Evolutionary conservation across 2,888 invertebrate genomes (phyloP), one percentile per base, ranked within the genome.

Genomic region (Cheilosia vulpina): DNA sequence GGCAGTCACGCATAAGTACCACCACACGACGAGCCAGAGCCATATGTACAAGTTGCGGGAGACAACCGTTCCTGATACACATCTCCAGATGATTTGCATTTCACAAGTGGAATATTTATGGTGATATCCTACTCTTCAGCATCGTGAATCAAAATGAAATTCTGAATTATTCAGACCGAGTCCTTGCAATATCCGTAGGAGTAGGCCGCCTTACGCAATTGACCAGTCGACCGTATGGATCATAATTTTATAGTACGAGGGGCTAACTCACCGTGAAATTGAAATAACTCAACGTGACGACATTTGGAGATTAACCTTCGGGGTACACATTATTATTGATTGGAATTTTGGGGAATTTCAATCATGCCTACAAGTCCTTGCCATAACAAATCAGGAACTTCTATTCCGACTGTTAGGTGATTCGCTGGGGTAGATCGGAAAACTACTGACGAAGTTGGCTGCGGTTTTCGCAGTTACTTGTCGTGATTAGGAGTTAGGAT

Each of bases 31-130:
- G 55, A 55, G 31, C 6, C 13, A n/a, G 55, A 55, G 43, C 7
- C 13, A n/a, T 47, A n/a, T 47, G 47, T 38, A 21, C 4, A 15
- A 19, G 17, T 9, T 47, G 47, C 17, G n/a, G 43, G 24, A 34
- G 50, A 73, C 19, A 7, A 21, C 41, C 38, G 17, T 45, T 27
- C 58, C 76, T 66, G 60, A 60, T 68, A 60, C 62, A 57, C 53
- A 77, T 77, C 69, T 62, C 24, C 38, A 62, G 24, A 76, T 68
- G 76, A 69, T 69, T 78, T 78, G 69, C 77, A 63, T 47, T 13
- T 78, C 47, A 77, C 77, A 78, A 78, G 55, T 69, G 55, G 69
- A 69, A 55, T 62, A 69, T 78, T 69, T 69, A 78, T 69, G 55
- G 41, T 19, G 11, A 34, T 53, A 62, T 34, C 47, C 38, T 17